phyloP scores from a whole-genome alignment of 2,888 invertebrate genomes.

The Dolichopus griseipennis region DNA sequence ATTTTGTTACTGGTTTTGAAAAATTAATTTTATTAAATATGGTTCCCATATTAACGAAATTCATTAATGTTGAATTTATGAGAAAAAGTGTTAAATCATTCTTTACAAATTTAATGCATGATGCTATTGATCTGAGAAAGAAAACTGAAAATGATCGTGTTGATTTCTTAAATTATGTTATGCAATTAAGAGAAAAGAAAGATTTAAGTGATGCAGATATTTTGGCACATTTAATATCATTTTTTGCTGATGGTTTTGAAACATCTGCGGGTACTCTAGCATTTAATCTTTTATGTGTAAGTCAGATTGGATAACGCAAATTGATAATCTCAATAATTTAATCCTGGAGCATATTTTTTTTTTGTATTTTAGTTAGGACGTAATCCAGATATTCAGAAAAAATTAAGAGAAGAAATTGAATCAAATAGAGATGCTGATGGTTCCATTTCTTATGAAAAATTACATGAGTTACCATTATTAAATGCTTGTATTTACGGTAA shows the following conservation, averaged over 20 bases:
- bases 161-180: slow-evolving; percentile 25
- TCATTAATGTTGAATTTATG: slow-evolving; percentile 20
- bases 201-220: slow-evolving; percentile 27
- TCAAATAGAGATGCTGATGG: slow-evolving; percentile 23
- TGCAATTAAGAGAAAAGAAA: slow-evolving; percentile 25
- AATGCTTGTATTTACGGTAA: slow-evolving; percentile 32
- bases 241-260: slow-evolving; percentile 32
- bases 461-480: slow-evolving; percentile 30
- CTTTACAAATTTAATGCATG: slow-evolving; percentile 22
- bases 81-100: slow-evolving; percentile 19
- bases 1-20: slow-evolving; percentile 21
- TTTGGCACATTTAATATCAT: slow-evolving; percentile 28
- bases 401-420: slow-evolving; percentile 29
- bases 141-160: slow-evolving; percentile 20
- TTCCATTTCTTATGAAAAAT: slow-evolving; percentile 26
- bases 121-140: slow-evolving; percentile 21
- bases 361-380: slow-evolving; percentile 24
- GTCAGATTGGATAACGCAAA: neutral
- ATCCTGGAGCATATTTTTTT: neutral
- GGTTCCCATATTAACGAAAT: slow-evolving; percentile 23
- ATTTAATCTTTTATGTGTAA: slow-evolving; percentile 15
- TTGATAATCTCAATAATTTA: too few species aligned
- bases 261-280: slow-evolving; percentile 31
- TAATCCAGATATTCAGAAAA: slow-evolving; percentile 27
- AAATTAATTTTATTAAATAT: slow-evolving; percentile 21